Percentiles rank a stretch among this genome's conserved stretches.
phyloP scores from a whole-genome alignment of 1,140 invertebrate species.

The Papilio aristodemus region DNA sequence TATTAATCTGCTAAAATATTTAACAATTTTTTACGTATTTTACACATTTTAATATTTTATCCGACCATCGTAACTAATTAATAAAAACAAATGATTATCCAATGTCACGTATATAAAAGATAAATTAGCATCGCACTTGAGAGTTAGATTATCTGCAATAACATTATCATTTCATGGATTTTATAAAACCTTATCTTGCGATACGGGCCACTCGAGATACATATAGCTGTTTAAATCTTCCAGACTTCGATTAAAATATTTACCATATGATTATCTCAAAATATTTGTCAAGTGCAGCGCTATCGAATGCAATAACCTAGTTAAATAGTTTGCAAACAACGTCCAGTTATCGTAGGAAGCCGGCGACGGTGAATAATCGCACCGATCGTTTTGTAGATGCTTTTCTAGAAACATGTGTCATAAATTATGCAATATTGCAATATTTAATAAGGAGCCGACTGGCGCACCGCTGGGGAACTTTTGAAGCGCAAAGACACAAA shows the following conservation, averaged over 20 bases:
- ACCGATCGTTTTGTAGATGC: constrained; percentile 55
- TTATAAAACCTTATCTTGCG: constrained; percentile 44
- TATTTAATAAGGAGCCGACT: constrained; percentile 66
- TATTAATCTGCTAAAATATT: no score
- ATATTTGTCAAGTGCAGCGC: constrained; percentile 65
- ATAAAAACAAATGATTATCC: constrained; percentile 29
- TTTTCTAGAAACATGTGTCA: constrained; percentile 50
- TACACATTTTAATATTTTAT: not conserved
- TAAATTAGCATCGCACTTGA: constrained; percentile 37
- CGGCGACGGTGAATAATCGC: constrained; percentile 52
- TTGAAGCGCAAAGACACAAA: constrained; percentile 65
- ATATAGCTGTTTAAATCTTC: constrained; percentile 54
- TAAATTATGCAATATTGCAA: constrained; percentile 69
- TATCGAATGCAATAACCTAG: constrained; percentile 75
- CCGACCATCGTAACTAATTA: constrained; percentile 2
- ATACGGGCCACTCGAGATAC: constrained; percentile 61
- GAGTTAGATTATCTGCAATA: constrained; percentile 47
- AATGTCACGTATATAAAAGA: constrained; percentile 31
- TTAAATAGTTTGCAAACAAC: constrained; percentile 58
- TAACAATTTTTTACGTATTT: no score
- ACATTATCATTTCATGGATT: constrained; percentile 47
- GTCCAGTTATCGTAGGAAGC: constrained; percentile 52
- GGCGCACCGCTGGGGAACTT: constrained; percentile 51
- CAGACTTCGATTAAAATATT: constrained; percentile 68
- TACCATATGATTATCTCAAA: constrained; percentile 70